Evolutionary conservation across 2,797 vertebrate genomes (phyloP).

Genomic region (Monodelphis domestica): DNA sequence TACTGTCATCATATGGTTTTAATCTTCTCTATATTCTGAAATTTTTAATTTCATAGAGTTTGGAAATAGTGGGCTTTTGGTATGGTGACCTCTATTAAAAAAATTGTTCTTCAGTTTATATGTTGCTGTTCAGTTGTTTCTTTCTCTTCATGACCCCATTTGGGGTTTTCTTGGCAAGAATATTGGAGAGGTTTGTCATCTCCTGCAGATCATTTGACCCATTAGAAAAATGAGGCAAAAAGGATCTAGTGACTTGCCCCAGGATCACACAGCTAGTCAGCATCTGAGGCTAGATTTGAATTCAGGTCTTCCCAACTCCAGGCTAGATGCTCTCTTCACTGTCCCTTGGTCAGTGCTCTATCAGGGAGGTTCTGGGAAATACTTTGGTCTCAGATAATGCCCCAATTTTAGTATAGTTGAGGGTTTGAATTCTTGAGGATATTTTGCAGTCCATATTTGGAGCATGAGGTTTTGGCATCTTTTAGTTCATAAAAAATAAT

Average conservation of each 20-base stretch:
- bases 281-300: neutral
- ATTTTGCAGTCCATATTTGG: too few relatives aligned
- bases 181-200: neutral
- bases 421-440: too few relatives aligned
- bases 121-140: neutral
- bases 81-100: neutral
- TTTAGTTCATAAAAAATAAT: too few relatives aligned
- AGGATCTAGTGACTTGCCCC: neutral
- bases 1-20: neutral
- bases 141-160: neutral
- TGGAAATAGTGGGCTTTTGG: neutral
- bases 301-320: neutral
- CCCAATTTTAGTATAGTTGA: too few relatives aligned
- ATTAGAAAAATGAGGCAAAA: neutral
- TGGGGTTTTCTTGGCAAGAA: neutral
- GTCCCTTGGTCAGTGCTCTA: too few relatives aligned
- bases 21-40: neutral
- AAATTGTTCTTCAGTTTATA: neutral
- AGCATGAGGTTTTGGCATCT: too few relatives aligned
- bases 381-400: too few relatives aligned
- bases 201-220: neutral
- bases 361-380: too few relatives aligned
- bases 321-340: neutral
- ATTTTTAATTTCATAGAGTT: neutral
- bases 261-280: neutral